A percentile compares a stretch with the other conserved stretches of the same genome.
Evolutionary conservation across 2,888 invertebrate genomes (phyloP).

Genomic region (Vannuccia rotundouncinata): DNA sequence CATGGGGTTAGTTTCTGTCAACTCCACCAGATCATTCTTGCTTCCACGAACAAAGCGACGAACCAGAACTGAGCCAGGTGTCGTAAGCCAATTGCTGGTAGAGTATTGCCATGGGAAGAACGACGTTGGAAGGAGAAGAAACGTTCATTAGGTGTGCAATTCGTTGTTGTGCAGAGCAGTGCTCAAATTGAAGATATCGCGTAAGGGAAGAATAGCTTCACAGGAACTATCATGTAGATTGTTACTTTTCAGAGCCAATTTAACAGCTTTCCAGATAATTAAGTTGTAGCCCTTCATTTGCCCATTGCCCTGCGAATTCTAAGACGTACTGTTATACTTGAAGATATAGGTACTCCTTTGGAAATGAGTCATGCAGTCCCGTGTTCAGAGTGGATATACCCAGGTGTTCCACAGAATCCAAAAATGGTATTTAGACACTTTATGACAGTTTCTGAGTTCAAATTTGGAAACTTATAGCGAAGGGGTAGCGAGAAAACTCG

Average conservation of each 20-base stretch:
- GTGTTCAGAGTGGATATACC: conserved; percentile 41
- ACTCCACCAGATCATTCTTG: too few species aligned
- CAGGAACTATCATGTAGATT: conserved; percentile 17
- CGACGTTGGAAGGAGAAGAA: conserved; percentile 7
- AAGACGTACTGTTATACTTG: conserved; percentile 40
- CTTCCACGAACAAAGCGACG: background rate
- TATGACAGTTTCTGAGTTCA: conserved; percentile 39
- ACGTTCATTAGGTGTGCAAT: conserved; percentile 36
- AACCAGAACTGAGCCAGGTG: background rate
- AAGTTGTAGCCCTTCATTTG: conserved; percentile 38
- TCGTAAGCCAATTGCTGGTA: conserved; percentile 65
- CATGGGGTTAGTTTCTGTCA: too few species aligned
- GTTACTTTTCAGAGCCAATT: conserved; percentile 33
- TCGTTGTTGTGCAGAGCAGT: conserved; percentile 38
- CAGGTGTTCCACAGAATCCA: conserved; percentile 27
- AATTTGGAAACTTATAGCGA: conserved; percentile 41
- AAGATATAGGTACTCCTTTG: conserved; percentile 33
- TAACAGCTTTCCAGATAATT: conserved; percentile 41
- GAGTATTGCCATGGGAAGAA: background rate
- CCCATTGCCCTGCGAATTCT: conserved; percentile 40
- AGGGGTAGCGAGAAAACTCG: conserved; percentile 42
- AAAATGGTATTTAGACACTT: conserved; percentile 40
- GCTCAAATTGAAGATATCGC: conserved; percentile 36
- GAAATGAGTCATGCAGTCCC: too few species aligned
- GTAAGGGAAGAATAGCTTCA: conserved; percentile 39